Evolutionary conservation across 1,140 invertebrate genomes (phyloP).

Genomic region (Drosophila kepulauana): DNA sequence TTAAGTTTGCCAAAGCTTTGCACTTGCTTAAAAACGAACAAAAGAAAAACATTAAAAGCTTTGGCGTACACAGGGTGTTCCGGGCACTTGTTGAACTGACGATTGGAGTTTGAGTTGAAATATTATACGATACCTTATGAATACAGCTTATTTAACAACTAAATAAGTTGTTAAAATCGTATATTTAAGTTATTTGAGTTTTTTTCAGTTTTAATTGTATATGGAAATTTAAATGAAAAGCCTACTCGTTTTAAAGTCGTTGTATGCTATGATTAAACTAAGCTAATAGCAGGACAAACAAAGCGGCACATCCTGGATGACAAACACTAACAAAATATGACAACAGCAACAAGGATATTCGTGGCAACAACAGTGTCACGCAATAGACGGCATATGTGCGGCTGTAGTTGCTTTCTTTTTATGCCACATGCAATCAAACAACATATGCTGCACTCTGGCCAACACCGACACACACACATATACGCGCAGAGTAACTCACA

Average conservation of each 20-base stretch:
- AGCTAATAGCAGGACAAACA: conserved; percentile 52
- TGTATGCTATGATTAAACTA: conserved; percentile 33
- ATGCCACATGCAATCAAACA: conserved; percentile 71
- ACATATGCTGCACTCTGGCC: conserved; percentile 64
- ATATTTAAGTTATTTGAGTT: not conserved
- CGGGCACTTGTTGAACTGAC: not conserved
- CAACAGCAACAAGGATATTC: conserved; percentile 38
- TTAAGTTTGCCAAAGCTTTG: conserved; percentile 42
- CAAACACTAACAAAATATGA: conserved; percentile 62
- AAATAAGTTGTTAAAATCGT: too few species aligned
- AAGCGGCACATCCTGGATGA: conserved; percentile 43
- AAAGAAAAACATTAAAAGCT: conserved; percentile 29
- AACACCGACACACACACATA: conserved; percentile 5
- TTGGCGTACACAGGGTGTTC: conserved; percentile 28
- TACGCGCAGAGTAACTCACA: conserved; percentile 4
- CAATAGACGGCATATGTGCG: conserved; percentile 51
- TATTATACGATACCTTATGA: too few species aligned
- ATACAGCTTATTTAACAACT: too few species aligned
- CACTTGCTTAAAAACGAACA: conserved; percentile 22
- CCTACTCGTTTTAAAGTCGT: not conserved
- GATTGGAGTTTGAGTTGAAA: not conserved
- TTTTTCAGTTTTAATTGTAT: not conserved
- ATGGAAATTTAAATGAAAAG: not conserved
- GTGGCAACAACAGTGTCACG: conserved; percentile 53
- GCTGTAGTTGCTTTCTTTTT: conserved; percentile 48